phyloP scores from a whole-genome alignment of 92 coral and sea anemone genomes.

The Actinernus sp. region DNA sequence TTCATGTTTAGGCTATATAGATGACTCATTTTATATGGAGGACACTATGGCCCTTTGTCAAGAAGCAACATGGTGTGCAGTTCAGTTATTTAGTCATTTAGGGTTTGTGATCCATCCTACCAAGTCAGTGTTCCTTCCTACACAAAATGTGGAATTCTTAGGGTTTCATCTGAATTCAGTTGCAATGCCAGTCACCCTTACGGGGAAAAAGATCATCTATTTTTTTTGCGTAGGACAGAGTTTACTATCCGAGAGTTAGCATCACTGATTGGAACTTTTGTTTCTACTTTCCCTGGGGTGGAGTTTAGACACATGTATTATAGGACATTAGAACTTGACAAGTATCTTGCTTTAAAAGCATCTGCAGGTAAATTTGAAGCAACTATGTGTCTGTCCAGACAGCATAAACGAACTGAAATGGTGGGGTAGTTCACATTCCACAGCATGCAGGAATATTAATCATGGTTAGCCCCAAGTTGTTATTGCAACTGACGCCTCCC shows the following conservation, averaged over 20 bases:
- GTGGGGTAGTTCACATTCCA: not conserved
- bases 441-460: slow-evolving; percentile 29
- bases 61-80: slow-evolving; percentile 16
- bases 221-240: not conserved
- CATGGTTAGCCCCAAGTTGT: slow-evolving; percentile 24
- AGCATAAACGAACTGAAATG: slow-evolving; percentile 7
- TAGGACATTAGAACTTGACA: slow-evolving; percentile 14
- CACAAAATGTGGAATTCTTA: slow-evolving; percentile 32
- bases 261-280: slow-evolving; percentile 5
- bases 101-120: slow-evolving; percentile 33
- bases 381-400: slow-evolving; percentile 10
- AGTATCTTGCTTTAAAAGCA: slow-evolving; percentile 7
- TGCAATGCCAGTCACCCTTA: slow-evolving; percentile 14
- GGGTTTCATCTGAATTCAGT: slow-evolving; percentile 22
- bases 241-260: slow-evolving; percentile 26
- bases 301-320: slow-evolving; percentile 31
- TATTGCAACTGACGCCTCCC: slow-evolving; percentile 51
- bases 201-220: slow-evolving; percentile 1
- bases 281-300: slow-evolving; percentile 27
- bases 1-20: slow-evolving; percentile 58
- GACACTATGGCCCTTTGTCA: slow-evolving; percentile 8
- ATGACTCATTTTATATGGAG: slow-evolving; percentile 48
- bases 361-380: slow-evolving; percentile 22
- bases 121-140: slow-evolving; percentile 31
- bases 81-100: slow-evolving; percentile 5